Conservation (phyloP, 1,140 invertebrate species). For the Neotoxoptera formosana region DNA sequence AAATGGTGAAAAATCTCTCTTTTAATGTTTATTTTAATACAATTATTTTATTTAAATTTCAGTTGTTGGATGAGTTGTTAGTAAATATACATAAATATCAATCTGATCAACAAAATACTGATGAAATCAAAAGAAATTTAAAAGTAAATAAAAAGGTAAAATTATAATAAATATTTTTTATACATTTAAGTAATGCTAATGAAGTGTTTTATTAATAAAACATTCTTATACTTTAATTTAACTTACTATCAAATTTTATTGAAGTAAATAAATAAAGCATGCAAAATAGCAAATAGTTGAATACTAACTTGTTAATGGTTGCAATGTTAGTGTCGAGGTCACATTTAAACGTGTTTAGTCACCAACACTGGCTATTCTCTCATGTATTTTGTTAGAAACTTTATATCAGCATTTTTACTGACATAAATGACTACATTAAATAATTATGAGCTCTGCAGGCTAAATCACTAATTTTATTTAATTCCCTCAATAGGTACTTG, state of each 20-base stretch:
- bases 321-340: no score
- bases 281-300: not conserved
- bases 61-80: constrained; percentile 12
- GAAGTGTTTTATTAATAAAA: not conserved
- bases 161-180: not conserved
- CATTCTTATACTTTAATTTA: not conserved
- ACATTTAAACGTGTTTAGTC: no score
- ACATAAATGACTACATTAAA: no score
- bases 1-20: not conserved
- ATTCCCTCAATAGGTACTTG: no score
- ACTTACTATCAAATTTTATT: not conserved
- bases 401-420: no score
- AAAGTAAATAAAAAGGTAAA: not conserved
- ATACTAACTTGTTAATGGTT: not conserved
- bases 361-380: no score
- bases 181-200: not conserved
- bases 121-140: not conserved
- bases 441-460: no score
- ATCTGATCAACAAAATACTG: not conserved
- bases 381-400: no score
- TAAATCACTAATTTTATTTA: no score
- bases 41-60: constrained; percentile 9
- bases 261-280: no score
- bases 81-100: not conserved
- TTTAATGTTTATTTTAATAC: not conserved